Evolutionary conservation across 2,888 invertebrate genomes (phyloP), one percentile per base, ranked within the genome.

Genomic region (Dicycla oo): DNA sequence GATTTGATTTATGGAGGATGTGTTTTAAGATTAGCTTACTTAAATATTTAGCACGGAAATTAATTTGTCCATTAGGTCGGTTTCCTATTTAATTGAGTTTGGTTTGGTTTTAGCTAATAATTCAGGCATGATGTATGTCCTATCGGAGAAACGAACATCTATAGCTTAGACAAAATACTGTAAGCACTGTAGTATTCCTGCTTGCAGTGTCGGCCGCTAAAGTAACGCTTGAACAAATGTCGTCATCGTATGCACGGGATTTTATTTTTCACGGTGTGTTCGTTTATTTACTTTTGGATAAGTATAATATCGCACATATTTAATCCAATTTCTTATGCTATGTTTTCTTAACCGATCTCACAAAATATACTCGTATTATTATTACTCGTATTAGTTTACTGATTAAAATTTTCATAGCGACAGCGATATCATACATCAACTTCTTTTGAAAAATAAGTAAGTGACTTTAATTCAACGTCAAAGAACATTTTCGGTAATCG

Each of bases 1-100:
- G 70, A 71, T 71, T 69, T 85, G 60, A 80, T 82, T 84, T 84
- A 82, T 81, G 66, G 63, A 69, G 71, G 78, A 70, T 62, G 63
- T 72, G 62, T 68, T 76, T 10, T 65, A 20, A 76, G 68, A 71
- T 65, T 70, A 64, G 54, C 60, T 51, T 67, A 34, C 45, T 57
- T 58, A 53, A 68, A 70, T 68, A 54, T 53, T 69, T 57, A 34
- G 3, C 51, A 64, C 20, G 61, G n/a, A 66, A 65, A 71, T 78
- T 78, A 63, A 66, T 82, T 68, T 51, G 38, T 62, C 30, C 38
- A 64, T 53, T 64, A 40, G n/a, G 7, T 10, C 7, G n/a, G 51
- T 60, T 47, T 67, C 5, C 15, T 43, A 47, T 45, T 40, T 30
- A 58, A 26, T 43, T 6, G n/a, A 34, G 8, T 18, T 20, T 10